Conservation (phyloP, 2,113 vertebrate species). For the Cryptomyrus ogoouensis region DNA sequence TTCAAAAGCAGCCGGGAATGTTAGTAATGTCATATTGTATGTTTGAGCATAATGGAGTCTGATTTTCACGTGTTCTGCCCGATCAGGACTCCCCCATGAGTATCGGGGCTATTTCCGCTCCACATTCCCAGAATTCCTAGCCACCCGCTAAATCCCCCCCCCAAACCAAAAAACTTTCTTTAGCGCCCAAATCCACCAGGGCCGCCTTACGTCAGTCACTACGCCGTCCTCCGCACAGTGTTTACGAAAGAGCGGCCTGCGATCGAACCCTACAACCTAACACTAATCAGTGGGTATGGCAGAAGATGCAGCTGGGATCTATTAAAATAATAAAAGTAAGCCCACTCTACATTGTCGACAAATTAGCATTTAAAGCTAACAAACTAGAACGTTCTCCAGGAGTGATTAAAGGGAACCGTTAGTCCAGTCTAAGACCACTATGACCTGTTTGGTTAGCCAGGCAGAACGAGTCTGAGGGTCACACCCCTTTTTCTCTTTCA, state of each 20-base stretch:
- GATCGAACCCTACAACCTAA: background rate
- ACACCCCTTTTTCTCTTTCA: background rate
- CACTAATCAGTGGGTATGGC: background rate
- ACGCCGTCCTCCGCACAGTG: background rate
- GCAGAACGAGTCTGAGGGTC: background rate
- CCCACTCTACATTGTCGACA: background rate
- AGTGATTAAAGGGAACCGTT: background rate
- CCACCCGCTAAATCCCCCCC: background rate
- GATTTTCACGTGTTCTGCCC: background rate
- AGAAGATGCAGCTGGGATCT: background rate
- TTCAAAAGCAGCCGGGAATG: background rate
- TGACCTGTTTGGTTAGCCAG: background rate
- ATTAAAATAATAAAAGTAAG: background rate
- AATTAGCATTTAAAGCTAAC: background rate
- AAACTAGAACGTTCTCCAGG: background rate
- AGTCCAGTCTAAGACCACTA: background rate
- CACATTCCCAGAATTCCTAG: background rate
- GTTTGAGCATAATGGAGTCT: background rate
- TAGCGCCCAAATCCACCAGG: background rate
- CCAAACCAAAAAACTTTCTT: background rate
- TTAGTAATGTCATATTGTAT: background rate
- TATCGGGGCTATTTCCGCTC: background rate
- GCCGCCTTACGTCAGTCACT: background rate
- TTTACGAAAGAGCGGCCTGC: background rate
- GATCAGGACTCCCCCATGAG: background rate